Evolutionary conservation across 2,113 vertebrate genomes (phyloP), one percentile per base, ranked within the genome.

Genomic region (Columba livia): DNA sequence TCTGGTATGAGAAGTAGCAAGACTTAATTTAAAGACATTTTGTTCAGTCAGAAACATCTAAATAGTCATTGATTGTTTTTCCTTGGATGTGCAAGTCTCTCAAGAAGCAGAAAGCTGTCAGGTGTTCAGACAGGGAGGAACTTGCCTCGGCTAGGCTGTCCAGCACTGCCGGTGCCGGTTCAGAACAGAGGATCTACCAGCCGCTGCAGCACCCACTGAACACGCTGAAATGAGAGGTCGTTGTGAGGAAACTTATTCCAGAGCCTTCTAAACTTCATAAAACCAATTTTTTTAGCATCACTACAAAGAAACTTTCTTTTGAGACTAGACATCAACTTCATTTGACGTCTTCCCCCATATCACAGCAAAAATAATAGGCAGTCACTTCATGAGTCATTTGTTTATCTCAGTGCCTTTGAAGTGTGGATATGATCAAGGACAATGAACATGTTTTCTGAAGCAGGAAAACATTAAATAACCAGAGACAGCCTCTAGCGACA

Each of bases 11-110:
- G 72, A 94, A 86, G 65, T 38, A 90, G 34, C 3, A 6, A 74
- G 73, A 89, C 70, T 89, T 97, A 97, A 95, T 96, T 97, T 90
- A 90, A 96, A 97, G 82, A 96, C 83, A 94, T 48, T 57, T 94
- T 89, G 91, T 97, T 87, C 90, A 86, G 95, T 91, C 95, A 97
- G 82, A 93, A 94, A 62, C 47, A 70, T 47, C 84, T 91, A 94
- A 97, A 91, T n/a, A 4, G n/a, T 32, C 77, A 96, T 97, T 90
- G 96, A 97, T 95, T 92, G 71, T 64, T 93, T 69, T 85, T 93
- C 47, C 57, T 75, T 84, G 58, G 60, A 61, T 57, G 53, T 58
- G 19, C 47, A 56, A 87, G 38, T 85, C 31, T 64, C 72, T 83
- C 44, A 70, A 89, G 74, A 90, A 91, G 74, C 53, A 91, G 85